Conservation (phyloP, 2,797 vertebrate genomes). For the Hozukius guyotensis region DNA sequence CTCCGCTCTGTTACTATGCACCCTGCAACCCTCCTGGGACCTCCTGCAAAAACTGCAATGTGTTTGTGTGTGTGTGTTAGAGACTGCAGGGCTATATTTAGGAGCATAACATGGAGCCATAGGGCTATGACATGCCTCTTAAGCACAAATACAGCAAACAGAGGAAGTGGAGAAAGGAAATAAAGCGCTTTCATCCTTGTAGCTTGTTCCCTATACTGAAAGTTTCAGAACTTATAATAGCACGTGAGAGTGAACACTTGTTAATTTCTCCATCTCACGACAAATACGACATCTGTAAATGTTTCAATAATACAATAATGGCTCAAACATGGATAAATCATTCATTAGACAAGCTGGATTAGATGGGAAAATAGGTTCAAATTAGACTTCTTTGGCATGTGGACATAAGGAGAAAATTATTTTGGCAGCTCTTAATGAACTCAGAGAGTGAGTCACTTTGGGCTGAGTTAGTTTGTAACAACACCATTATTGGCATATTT, state of each 20-base stretch:
- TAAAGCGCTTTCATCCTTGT: not conserved
- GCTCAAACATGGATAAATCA: not conserved
- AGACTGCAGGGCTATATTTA: conserved; percentile 80
- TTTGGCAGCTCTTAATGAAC: not conserved
- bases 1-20: conserved; percentile 73
- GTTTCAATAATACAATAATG: not conserved
- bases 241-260: not conserved
- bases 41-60: conserved; percentile 54
- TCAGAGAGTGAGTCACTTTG: not conserved
- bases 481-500: not conserved
- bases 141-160: conserved; percentile 54
- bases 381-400: not conserved
- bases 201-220: not conserved
- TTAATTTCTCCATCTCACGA: not conserved
- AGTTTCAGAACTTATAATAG: not conserved
- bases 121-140: conserved; percentile 58
- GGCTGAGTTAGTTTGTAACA: not conserved
- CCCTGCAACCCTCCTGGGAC: conserved; percentile 54
- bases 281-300: not conserved
- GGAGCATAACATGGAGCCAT: conserved; percentile 60
- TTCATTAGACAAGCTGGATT: not conserved
- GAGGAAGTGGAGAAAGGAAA: not conserved
- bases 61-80: conserved; percentile 59
- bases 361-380: not conserved
- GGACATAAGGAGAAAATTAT: not conserved